Percentiles rank a stretch among this genome's conserved stretches.
Conservation (phyloP, 2,797 vertebrate species). For the Emydoidea blandingii region DNA sequence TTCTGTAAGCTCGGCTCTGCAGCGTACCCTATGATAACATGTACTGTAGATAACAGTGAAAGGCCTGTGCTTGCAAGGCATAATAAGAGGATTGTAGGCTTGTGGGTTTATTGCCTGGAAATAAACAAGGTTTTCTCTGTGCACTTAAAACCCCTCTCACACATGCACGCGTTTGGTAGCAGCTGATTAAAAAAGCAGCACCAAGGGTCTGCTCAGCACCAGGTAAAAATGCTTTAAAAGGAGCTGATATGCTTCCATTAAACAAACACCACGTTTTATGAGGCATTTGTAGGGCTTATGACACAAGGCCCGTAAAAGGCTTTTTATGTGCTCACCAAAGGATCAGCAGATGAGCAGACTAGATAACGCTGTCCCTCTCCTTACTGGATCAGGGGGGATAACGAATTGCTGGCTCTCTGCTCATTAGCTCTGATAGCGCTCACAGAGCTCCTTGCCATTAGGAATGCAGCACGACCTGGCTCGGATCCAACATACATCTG, state of each 20-base stretch:
- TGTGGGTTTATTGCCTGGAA: conserved; percentile 41
- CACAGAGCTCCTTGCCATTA: neutral
- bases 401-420: neutral
- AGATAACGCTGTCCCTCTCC: neutral
- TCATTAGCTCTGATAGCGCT: neutral
- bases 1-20: conserved; percentile 36
- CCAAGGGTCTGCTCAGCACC: conserved; percentile 45
- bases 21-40: neutral
- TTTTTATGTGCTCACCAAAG: conserved; percentile 7
- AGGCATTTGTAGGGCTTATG: conserved; percentile 63
- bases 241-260: conserved; percentile 53
- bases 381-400: conserved; percentile 8
- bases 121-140: neutral
- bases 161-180: conserved; percentile 38
- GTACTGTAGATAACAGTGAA: conserved; percentile 48
- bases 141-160: conserved; percentile 62
- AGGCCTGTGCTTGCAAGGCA: neutral
- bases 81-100: conserved; percentile 62
- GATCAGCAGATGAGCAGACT: conserved; percentile 43
- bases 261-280: conserved; percentile 57
- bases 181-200: conserved; percentile 63
- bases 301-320: conserved; percentile 48
- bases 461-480: conserved; percentile 4
- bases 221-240: conserved; percentile 65
- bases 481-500: neutral